These are phyloP conservation scores for Furcula furcula DNA, from an alignment of 2,888 invertebrate genomes.

Conservation along the genomic window DNA sequence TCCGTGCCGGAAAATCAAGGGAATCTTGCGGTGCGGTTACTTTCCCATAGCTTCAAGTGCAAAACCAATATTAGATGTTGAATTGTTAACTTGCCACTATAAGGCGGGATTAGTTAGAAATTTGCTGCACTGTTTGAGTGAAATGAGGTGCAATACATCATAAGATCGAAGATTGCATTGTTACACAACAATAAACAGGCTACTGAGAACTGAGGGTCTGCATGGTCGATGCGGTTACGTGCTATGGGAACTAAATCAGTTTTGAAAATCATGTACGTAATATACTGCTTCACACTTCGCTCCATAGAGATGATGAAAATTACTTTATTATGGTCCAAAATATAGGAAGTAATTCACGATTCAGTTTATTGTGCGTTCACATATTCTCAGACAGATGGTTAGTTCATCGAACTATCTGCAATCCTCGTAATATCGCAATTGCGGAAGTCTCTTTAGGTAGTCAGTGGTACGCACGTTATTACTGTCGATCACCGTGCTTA, in stretches of 20 bases:
- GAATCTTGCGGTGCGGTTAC: constrained; percentile 70
- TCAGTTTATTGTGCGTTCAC: neutral
- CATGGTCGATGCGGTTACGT: constrained; percentile 68
- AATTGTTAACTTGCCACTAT: constrained; percentile 60
- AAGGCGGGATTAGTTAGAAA: constrained; percentile 46
- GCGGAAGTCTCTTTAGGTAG: constrained; percentile 41
- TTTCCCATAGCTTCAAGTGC: constrained; percentile 66
- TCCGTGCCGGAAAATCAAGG: constrained; percentile 67
- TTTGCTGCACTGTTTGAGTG: constrained; percentile 52
- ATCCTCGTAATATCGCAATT: constrained; percentile 19
- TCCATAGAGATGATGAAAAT: constrained; percentile 20
- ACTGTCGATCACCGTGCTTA: constrained; percentile 53
- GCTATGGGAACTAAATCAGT: constrained; percentile 71
- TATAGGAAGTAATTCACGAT: constrained; percentile 4
- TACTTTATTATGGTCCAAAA: constrained; percentile 12
- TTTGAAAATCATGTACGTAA: constrained; percentile 61
- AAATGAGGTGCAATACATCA: constrained; percentile 72
- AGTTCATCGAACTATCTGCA: constrained; percentile 13
- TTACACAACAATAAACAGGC: constrained; percentile 62
- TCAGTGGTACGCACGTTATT: constrained; percentile 23
- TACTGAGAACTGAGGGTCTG: constrained; percentile 56
- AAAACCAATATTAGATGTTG: constrained; percentile 74
- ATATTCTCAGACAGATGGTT: neutral
- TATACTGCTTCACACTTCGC: constrained; percentile 32
- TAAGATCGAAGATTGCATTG: constrained; percentile 73